Percentiles rank a stretch among this genome's conserved stretches.
These are phyloP conservation scores for Oncorhynchus nerka DNA, from an alignment of 2,113 vertebrate genomes.

Conservation along the genomic window DNA sequence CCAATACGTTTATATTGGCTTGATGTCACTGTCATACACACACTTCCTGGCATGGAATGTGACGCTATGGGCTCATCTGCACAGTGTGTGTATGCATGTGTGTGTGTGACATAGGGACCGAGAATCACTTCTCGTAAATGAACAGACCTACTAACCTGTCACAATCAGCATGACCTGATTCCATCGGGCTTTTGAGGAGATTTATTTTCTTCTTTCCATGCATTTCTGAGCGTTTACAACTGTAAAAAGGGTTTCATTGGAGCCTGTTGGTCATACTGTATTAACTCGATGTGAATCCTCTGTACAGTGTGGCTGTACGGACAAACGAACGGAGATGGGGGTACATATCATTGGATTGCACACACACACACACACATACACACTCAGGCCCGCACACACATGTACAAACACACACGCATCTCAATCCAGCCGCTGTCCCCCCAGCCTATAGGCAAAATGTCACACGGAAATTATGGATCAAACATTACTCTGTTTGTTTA, in stretches of 20 bases:
- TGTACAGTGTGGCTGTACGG: conserved; percentile 4
- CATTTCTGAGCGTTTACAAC: too few relatives aligned
- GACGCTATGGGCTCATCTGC: background rate
- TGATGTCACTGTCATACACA: conserved; percentile 49
- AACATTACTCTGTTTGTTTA: too few relatives aligned
- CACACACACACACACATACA: too few relatives aligned
- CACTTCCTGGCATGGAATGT: conserved; percentile 18
- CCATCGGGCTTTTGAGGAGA: background rate
- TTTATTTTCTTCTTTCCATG: too few relatives aligned
- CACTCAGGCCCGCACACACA: too few relatives aligned
- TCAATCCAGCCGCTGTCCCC: too few relatives aligned
- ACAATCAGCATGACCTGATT: conserved; percentile 25
- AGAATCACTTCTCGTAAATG: too few relatives aligned
- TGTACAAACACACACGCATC: too few relatives aligned
- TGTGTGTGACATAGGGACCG: background rate
- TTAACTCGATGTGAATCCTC: conserved; percentile 26
- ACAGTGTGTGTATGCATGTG: background rate
- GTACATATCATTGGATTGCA: background rate
- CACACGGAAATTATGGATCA: too few relatives aligned
- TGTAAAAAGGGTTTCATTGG: conserved; percentile 3
- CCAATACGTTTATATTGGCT: conserved; percentile 49
- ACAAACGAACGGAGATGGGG: conserved; percentile 1
- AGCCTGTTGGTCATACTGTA: conserved; percentile 15
- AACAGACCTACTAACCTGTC: background rate
- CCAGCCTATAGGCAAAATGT: too few relatives aligned